These are phyloP conservation scores for Anguilla obscura DNA, from an alignment of 2,797 vertebrate species.

Conservation along the genomic window DNA sequence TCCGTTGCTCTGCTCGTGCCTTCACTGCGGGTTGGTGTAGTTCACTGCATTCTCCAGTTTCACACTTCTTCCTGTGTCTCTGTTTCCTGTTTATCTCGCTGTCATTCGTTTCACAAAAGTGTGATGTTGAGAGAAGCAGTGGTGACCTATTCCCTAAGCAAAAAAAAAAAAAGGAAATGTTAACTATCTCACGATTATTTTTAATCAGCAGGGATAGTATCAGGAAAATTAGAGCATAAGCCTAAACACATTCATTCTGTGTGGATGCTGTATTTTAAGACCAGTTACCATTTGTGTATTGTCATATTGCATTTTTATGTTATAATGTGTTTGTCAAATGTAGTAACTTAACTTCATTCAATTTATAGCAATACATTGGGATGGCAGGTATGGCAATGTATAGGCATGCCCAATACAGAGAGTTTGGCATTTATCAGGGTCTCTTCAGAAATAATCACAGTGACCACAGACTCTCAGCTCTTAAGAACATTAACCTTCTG, in stretches of 20 bases:
- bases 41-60: constrained; percentile 70
- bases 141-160: constrained; percentile 24
- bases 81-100: constrained; percentile 83
- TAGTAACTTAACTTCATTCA: background rate
- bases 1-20: constrained; percentile 40
- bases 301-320: background rate
- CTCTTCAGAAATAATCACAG: too few species aligned
- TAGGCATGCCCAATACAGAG: too few species aligned
- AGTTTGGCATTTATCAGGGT: too few species aligned
- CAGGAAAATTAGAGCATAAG: background rate
- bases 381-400: too few species aligned
- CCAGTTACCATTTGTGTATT: background rate
- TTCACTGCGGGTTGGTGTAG: constrained; percentile 59
- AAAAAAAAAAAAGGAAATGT: constrained; percentile 32
- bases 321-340: constrained; percentile 1
- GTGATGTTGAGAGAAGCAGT: constrained; percentile 62
- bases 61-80: constrained; percentile 76
- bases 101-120: constrained; percentile 72
- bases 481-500: too few species aligned
- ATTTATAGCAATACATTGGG: background rate
- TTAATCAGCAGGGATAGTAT: background rate
- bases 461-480: too few species aligned
- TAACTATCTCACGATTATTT: constrained; percentile 12
- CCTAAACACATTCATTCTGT: background rate
- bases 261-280: background rate